Evolutionary conservation across 2,888 invertebrate genomes (phyloP), one percentile per base, ranked within the genome.

Genomic region (Callinectes sapidus): DNA sequence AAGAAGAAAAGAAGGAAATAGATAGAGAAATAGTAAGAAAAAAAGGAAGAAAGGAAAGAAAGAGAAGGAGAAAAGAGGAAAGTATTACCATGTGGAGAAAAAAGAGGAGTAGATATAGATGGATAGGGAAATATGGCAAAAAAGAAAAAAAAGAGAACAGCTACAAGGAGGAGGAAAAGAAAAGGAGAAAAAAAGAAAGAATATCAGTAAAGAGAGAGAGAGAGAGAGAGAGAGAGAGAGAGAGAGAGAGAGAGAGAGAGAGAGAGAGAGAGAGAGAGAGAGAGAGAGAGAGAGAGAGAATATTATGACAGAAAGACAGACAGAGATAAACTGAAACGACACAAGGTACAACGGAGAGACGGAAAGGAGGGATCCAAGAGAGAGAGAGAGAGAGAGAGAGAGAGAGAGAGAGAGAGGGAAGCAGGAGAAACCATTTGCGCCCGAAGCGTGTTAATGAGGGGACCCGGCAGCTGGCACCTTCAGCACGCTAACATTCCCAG

Each of bases 381-480:
- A 88, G 88, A 88, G 48, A 54, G 88, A 48, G 48, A 54, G 88
- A 54, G 54, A 54, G 88, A 88, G 88, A 48, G 54, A n/a, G 89
- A 89, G 18, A 28, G 88, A 42, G 32, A n/a, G 32, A 54, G 54
- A 23, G 89, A 32, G 35, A 89, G 61, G 39, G 85, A 39, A 91
- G 86, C 10, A 90, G 87, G 77, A 81, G 85, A 61, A 14, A 23
- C 87, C 91, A 87, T 87, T 91, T 91, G 91, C 87, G 87, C 91
- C 87, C 35, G 87, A 66, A 87, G 91, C 87, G 87, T 91, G 91
- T 91, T 91, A 91, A 91, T 91, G 91, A 91, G 91, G 14, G 90
- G 90, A 8, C 87, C 32, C 86, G 54, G 91, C 87, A 71, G 91
- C 87, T 87, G 91, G 91, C 87, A 87, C 87, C 91, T 71, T 71